Evolutionary conservation across 2,888 invertebrate genomes (phyloP).

Genomic region (Lepeophtheirus nordmannii): DNA sequence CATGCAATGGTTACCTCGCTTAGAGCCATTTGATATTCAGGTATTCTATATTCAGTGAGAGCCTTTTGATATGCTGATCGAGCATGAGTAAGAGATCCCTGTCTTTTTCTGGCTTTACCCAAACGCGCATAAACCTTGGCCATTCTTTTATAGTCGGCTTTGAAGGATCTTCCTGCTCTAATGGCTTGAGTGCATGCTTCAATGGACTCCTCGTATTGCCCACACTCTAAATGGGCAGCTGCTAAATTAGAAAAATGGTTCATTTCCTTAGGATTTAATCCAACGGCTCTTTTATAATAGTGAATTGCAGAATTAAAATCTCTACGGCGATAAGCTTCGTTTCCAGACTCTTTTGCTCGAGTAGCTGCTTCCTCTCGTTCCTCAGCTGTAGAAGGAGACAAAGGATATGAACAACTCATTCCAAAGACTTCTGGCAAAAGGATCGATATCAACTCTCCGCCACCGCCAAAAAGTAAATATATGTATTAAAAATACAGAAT

Average conservation of each 20-base stretch:
- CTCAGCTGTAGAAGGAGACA: background rate
- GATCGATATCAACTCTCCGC: no score
- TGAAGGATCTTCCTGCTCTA: conserved; percentile 85
- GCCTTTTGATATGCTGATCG: conserved; percentile 62
- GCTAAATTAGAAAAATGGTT: background rate
- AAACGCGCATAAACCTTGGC: conserved; percentile 89
- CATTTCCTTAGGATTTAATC: background rate
- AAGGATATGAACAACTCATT: no score
- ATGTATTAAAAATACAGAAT: no score
- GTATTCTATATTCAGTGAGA: conserved; percentile 88
- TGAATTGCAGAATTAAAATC: background rate
- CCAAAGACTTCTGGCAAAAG: no score
- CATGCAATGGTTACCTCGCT: background rate
- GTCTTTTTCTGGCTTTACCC: conserved; percentile 64
- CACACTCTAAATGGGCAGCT: background rate
- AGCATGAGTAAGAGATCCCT: background rate
- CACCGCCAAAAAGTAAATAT: no score
- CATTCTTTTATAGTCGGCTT: conserved; percentile 91
- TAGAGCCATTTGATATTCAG: conserved; percentile 42
- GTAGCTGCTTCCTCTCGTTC: background rate
- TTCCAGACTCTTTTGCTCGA: background rate
- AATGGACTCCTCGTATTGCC: conserved; percentile 69
- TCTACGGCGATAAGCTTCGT: background rate
- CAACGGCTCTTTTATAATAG: background rate
- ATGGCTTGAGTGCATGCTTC: conserved; percentile 81